Conservation (phyloP, 1,140 invertebrate genomes). For the Diprion similis region DNA sequence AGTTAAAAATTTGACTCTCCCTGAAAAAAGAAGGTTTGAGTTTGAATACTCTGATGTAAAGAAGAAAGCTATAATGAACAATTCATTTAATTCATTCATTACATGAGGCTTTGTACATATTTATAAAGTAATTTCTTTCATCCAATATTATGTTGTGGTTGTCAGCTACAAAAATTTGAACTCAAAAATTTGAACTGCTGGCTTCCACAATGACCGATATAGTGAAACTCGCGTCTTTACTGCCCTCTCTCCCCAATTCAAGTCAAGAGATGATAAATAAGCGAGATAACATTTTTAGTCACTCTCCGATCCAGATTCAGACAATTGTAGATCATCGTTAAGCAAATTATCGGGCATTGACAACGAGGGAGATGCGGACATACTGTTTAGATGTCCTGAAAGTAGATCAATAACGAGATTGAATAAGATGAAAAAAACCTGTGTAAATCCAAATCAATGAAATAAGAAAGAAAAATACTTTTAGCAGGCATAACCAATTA, state of each 20-base stretch:
- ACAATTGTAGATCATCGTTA: constrained; percentile 79
- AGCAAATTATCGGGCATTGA: constrained; percentile 67
- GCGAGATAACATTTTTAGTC: constrained; percentile 40
- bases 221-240: too few species aligned
- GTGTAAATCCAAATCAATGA: constrained; percentile 19
- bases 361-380: constrained; percentile 49
- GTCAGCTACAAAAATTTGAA: not conserved
- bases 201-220: not conserved
- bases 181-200: too few species aligned
- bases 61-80: not conserved
- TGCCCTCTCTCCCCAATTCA: not conserved
- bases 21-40: too few species aligned
- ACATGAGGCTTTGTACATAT: constrained; percentile 2
- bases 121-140: not conserved
- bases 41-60: too few species aligned
- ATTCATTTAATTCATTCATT: not conserved
- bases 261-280: not conserved
- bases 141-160: not conserved
- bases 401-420: constrained; percentile 30
- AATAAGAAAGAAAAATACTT: not conserved
- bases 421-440: constrained; percentile 14
- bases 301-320: constrained; percentile 75
- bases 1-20: too few species aligned
- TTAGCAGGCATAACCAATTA: not conserved
- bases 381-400: constrained; percentile 53